phyloP scores from a whole-genome alignment of 2,113 vertebrate genomes.

The Echinops telfairi region DNA sequence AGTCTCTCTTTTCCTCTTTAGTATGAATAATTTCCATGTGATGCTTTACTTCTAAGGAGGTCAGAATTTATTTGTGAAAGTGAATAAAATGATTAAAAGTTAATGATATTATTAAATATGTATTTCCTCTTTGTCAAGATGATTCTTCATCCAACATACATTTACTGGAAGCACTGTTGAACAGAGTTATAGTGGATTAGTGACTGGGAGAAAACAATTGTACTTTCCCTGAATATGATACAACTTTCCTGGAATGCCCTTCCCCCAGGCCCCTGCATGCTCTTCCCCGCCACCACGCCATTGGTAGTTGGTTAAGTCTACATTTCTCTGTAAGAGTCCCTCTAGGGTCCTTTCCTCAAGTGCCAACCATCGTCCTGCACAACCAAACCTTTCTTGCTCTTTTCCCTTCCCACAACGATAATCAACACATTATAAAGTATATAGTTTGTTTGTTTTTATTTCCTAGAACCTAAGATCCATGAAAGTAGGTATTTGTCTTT shows the following conservation, averaged over 20 bases:
- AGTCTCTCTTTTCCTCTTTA: neutral
- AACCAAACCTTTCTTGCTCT: neutral
- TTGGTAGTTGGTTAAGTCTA: neutral
- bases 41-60: conserved; percentile 27
- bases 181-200: neutral
- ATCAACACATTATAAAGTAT: neutral
- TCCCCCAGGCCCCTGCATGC: neutral
- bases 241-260: neutral
- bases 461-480: neutral
- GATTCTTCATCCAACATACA: conserved; percentile 21
- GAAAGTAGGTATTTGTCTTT: neutral
- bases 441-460: neutral
- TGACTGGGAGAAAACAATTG: neutral
- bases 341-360: neutral
- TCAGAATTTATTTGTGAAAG: conserved; percentile 52
- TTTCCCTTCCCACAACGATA: neutral
- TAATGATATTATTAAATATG: conserved; percentile 39
- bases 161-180: neutral
- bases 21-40: conserved; percentile 14
- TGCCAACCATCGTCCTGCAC: neutral
- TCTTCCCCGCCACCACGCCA: neutral
- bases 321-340: neutral
- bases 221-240: neutral
- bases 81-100: conserved; percentile 60
- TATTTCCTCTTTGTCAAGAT: neutral